Evolutionary conservation across 2,888 invertebrate genomes (phyloP).

Genomic region (Entomobrya proxima): DNA sequence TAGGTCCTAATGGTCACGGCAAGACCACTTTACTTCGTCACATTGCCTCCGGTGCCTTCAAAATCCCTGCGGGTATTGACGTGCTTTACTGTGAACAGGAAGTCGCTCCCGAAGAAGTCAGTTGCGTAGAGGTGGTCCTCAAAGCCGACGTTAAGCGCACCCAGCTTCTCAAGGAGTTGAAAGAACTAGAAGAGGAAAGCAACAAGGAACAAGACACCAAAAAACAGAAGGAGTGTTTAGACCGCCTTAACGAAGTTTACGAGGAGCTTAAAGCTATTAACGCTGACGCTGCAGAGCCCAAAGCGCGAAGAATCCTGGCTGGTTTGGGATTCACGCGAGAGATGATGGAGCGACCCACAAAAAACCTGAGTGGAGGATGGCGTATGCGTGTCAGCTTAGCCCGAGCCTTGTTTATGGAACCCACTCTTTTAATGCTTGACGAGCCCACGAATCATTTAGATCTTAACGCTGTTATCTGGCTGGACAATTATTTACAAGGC

Average conservation of each 20-base stretch:
- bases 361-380: slow-evolving; percentile 90
- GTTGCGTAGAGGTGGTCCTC: slow-evolving; percentile 94
- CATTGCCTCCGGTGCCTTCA: slow-evolving; percentile 91
- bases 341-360: slow-evolving; percentile 90
- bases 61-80: slow-evolving; percentile 96
- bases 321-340: slow-evolving; percentile 92
- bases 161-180: slow-evolving; percentile 88
- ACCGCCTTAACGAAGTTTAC: slow-evolving; percentile 83
- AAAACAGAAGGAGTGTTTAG: slow-evolving; percentile 69
- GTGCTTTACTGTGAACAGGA: slow-evolving; percentile 98
- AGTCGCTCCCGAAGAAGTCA: slow-evolving; percentile 94
- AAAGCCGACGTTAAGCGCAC: slow-evolving; percentile 94
- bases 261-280: slow-evolving; percentile 96
- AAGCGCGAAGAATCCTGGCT: slow-evolving; percentile 95
- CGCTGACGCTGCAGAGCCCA: slow-evolving; percentile 97
- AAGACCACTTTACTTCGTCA: slow-evolving; percentile 98
- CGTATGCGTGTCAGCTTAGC: slow-evolving; percentile 99
- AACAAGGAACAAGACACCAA: slow-evolving; percentile 51
- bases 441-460: slow-evolving; percentile 92
- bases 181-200: slow-evolving; percentile 83
- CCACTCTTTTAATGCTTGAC: slow-evolving; percentile 91
- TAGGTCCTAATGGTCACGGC: slow-evolving; percentile 99
- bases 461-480: slow-evolving; percentile 99
- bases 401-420: slow-evolving; percentile 96
- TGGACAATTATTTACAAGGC: slow-evolving; percentile 97